phyloP scores from a whole-genome alignment of 2,113 vertebrate species.

The Rhegmatorhina hoffmannsi region DNA sequence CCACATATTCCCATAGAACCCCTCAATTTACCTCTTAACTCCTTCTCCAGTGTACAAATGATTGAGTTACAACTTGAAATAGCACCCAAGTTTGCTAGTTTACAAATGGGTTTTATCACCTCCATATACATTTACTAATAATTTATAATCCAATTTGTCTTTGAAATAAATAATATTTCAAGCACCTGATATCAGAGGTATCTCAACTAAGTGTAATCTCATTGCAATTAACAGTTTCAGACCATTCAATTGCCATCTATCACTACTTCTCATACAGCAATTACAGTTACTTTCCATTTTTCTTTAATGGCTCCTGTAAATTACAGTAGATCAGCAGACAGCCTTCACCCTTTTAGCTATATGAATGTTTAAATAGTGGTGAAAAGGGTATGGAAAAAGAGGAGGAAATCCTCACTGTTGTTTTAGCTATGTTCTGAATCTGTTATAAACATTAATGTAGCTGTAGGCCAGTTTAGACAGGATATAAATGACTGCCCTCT shows the following conservation, averaged over 20 bases:
- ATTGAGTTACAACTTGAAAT: neutral
- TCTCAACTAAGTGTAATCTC: slow-evolving; percentile 3
- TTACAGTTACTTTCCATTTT: neutral
- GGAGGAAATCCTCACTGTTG: neutral
- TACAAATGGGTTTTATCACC: slow-evolving; percentile 36
- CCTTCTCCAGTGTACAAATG: neutral
- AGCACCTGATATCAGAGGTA: slow-evolving; percentile 2
- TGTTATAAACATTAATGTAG: neutral
- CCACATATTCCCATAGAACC: neutral
- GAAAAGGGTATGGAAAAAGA: neutral
- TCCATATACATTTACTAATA: slow-evolving; percentile 1
- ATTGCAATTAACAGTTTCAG: slow-evolving; percentile 35
- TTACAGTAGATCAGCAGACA: neutral
- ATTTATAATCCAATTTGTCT: slow-evolving; percentile 46
- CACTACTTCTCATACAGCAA: neutral
- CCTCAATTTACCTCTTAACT: neutral
- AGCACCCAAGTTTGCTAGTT: neutral
- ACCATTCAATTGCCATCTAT: slow-evolving; percentile 29
- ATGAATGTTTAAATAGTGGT: neutral
- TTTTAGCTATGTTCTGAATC: neutral
- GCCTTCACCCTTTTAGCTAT: neutral
- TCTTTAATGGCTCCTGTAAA: neutral
- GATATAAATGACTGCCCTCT: neutral
- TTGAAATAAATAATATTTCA: slow-evolving; percentile 53
- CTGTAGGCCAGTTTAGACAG: slow-evolving; percentile 11